These are phyloP conservation scores for Beaufortia kweichowensis DNA, from an alignment of 2,113 vertebrate species.

Conservation along the genomic window DNA sequence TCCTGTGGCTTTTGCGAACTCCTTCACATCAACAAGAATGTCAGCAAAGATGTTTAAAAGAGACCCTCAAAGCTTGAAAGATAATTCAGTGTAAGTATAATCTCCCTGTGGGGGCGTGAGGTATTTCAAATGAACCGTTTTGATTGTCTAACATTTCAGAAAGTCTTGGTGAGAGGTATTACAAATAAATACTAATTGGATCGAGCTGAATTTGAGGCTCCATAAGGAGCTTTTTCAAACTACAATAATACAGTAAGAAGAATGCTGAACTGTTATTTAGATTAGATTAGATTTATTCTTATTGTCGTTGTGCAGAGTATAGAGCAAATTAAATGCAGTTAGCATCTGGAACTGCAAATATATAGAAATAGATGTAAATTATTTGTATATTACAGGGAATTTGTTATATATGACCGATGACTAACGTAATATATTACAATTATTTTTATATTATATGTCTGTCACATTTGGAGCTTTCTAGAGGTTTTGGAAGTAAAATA, in stretches of 20 bases:
- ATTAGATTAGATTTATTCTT: no score
- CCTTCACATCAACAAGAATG: not conserved
- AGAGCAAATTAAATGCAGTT: no score
- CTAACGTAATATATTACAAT: no score
- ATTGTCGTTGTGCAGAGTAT: no score
- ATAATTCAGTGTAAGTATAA: slow-evolving; percentile 32
- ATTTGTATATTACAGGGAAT: no score
- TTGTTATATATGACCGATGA: no score
- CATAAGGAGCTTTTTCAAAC: not conserved
- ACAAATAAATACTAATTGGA: not conserved
- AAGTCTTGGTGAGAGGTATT: not conserved
- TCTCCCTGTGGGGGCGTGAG: slow-evolving; percentile 13
- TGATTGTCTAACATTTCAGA: slow-evolving; percentile 39
- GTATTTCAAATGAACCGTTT: slow-evolving; percentile 45
- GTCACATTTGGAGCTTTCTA: not conserved
- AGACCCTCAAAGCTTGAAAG: slow-evolving; percentile 26
- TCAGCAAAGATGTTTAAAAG: slow-evolving; percentile 17
- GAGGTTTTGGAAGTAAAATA: not conserved
- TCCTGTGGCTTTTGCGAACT: not conserved
- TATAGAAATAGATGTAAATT: no score
- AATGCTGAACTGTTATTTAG: not conserved
- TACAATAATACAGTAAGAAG: not conserved
- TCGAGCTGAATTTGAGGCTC: no score
- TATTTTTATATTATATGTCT: no score
- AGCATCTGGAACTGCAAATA: no score